Base-by-base conservation (phyloP, 2,113 vertebrate species). In the Ondatra zibethicus region DNA sequence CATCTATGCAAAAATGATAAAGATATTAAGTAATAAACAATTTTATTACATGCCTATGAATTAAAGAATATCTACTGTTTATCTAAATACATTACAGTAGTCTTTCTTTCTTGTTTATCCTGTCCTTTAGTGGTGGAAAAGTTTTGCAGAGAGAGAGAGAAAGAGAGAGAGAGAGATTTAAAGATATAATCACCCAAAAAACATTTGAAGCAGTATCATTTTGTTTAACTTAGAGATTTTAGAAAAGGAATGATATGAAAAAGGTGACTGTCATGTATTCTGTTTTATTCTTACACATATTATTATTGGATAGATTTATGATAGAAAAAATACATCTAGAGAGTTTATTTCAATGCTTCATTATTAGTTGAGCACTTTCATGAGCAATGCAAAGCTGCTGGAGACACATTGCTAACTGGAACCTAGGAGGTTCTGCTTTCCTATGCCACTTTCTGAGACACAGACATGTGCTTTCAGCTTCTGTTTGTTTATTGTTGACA, bases 331-430 rank as follows among this genome's bases (percentile, higher is more conserved):
- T 90, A 11, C 19, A 88, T 78, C 66, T 78, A 33, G 82, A 70
- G 86, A 52, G 33, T 70, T 89, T 88, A 72, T 21, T 89, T 50
- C 4, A 93, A 25, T 92, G 50, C 10, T 12, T 27, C 47, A 1
- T 92, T 55, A 93, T 89, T 90, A 91, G 81, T 84, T 94, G 61
- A 29, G 42, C 9, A 75, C 42, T 95, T 89, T 47, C 95, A 91
- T 80, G 70, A 97, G 29, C 70, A 25, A 82, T n/a, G 61, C 50
- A 81, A 73, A 81, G 31, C 16, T 58, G 33, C 29, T 31, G 52
- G 82, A 61, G 94, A 92, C 88, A 73, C 58, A 90, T 96, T 94
- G 95, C 90, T 88, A 85, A 95, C 86, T 76, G 75, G 66, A 97
- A 96, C 21, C 29, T 80, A 42, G 42, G 39, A 93, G 12, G 42